phyloP scores from a whole-genome alignment of 2,113 vertebrate species.

The Struthio camelus region DNA sequence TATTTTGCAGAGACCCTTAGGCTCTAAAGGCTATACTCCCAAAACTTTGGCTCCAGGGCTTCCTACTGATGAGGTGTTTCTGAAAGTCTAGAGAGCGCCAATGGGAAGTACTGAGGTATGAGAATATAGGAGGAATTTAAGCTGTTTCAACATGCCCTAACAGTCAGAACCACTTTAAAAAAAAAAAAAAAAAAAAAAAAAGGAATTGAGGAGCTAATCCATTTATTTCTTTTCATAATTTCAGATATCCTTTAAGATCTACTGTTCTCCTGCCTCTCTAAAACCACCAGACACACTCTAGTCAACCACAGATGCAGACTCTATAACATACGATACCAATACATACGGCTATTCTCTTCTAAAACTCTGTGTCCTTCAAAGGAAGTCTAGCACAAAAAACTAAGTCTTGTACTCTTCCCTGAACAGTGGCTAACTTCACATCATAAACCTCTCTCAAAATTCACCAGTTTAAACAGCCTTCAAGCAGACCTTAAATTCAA shows the following conservation, averaged over 20 bases:
- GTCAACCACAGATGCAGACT: neutral
- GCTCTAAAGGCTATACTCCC: neutral
- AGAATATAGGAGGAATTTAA: slow-evolving; percentile 48
- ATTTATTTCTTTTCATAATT: slow-evolving; percentile 46
- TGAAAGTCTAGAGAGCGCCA: slow-evolving; percentile 30
- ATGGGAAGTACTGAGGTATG: neutral
- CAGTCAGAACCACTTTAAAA: slow-evolving; percentile 13
- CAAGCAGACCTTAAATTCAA: neutral
- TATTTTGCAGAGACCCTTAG: neutral
- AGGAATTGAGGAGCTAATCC: neutral
- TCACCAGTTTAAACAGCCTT: neutral
- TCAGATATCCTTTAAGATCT: neutral
- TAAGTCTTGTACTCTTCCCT: neutral
- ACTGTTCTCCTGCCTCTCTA: neutral
- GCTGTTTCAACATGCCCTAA: slow-evolving; percentile 37
- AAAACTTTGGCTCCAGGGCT: slow-evolving; percentile 22
- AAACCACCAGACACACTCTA: neutral
- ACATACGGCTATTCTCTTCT: neutral
- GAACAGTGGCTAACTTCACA: neutral
- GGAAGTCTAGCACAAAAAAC: neutral
- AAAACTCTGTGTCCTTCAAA: neutral
- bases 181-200: neutral
- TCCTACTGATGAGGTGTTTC: slow-evolving; percentile 14
- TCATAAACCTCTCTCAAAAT: neutral
- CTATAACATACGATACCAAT: neutral